Base-by-base conservation (phyloP, 2,113 vertebrate species). In the Diphyllodes magnificus region DNA sequence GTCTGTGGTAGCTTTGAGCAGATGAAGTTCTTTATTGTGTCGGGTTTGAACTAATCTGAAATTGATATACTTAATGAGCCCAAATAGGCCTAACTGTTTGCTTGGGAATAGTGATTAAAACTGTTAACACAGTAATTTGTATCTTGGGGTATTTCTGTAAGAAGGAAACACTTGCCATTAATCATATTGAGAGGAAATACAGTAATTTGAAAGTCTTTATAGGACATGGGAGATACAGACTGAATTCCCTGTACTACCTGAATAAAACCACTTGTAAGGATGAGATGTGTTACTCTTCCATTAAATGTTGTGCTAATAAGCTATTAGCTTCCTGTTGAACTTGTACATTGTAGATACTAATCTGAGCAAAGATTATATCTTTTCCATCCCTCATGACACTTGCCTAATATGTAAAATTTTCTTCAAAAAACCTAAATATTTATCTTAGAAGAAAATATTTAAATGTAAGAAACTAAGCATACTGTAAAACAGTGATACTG, bases 31-130 rank as follows among this genome's bases (percentile, higher is more conserved):
- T 92, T 88, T 54, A 56, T 42, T 59, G 25, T 80, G 9, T 47
- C 88, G 12, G 3, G 27, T 92, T 70, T 63, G 23, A 66, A 75
- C 10, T 80, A 78, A 73, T 57, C 39, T 86, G 68, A 86, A 88
- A 78, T 70, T 19, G 39, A 90, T 88, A 39, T 66, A 71, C 40
- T 68, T 97, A 92, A 82, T 86, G n/a, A 95, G 44, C 18, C 65
- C 79, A 75, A 90, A 78, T 88, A 91, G 39, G 13, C n/a, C 69
- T 87, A 89, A 93, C 7, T 70, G 6, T 84, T 91, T 89, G 6
- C 87, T 92, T 94, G 87, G 87, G 90, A 91, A 86, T 89, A 94
- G 76, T 64, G 92, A 83, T 73, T 83, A 65, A 87, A 91, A 60
- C 23, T 2, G 1, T 63, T 89, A 78, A 44, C 1, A 0, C 3